These are phyloP conservation scores for Triops longicaudatus DNA, from an alignment of 1,140 invertebrate genomes.

Conservation along the genomic window DNA sequence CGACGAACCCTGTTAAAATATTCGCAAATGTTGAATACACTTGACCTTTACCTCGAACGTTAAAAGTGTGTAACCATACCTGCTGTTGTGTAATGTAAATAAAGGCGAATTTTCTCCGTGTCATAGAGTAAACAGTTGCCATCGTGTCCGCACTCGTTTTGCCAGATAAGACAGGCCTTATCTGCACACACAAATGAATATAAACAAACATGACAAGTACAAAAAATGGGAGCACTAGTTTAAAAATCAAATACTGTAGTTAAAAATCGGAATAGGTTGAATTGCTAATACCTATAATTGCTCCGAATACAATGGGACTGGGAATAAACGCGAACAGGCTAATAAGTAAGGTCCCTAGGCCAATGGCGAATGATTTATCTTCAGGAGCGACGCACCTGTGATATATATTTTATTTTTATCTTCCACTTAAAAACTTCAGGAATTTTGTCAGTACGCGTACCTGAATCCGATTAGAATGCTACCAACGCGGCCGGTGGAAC, in stretches of 20 bases:
- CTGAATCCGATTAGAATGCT: constrained; percentile 28
- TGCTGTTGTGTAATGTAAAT: constrained; percentile 25
- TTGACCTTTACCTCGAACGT: neutral
- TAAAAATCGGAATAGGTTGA: neutral
- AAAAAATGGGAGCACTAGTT: neutral
- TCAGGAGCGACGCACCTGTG: constrained; percentile 32
- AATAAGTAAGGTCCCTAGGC: constrained; percentile 32
- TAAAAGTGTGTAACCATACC: constrained; percentile 5
- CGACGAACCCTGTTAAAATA: constrained; percentile 19
- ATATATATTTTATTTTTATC: neutral
- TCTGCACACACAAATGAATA: neutral
- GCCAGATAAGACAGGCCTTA: constrained; percentile 28
- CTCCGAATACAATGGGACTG: constrained; percentile 34
- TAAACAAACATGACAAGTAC: too few relatives aligned
- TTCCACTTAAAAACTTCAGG: neutral
- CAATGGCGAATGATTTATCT: constrained; percentile 33
- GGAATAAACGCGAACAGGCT: constrained; percentile 35
- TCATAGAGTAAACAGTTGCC: constrained; percentile 29
- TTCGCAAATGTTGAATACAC: neutral
- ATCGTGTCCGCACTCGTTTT: constrained; percentile 21
- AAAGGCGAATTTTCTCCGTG: constrained; percentile 23
- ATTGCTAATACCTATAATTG: constrained; percentile 31
- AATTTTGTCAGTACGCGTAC: constrained; percentile 16
- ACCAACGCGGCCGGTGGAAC: constrained; percentile 25
- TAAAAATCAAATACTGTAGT: neutral